Percentiles rank a stretch among this genome's conserved stretches.
phyloP scores from a whole-genome alignment of 2,888 invertebrate species.

The Torymus texanus region DNA sequence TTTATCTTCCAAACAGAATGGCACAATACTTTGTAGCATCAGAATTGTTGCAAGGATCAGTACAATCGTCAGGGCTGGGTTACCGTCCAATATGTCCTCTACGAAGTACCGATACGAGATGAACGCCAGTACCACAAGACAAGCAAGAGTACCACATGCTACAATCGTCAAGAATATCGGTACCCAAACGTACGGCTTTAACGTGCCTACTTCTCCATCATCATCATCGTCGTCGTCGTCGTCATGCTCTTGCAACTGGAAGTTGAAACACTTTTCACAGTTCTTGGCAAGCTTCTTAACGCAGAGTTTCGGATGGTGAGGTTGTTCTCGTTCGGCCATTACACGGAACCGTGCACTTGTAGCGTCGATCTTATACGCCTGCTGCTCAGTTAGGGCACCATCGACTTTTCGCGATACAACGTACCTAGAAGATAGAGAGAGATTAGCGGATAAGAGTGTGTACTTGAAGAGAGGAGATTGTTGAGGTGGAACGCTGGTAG shows the following conservation, averaged over 20 bases:
- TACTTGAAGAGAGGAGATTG: not conserved
- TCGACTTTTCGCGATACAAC: constrained; percentile 55
- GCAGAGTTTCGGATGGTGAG: constrained; percentile 64
- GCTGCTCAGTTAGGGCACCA: constrained; percentile 60
- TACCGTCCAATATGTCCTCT: constrained; percentile 80
- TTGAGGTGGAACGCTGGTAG: not conserved
- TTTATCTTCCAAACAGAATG: constrained; percentile 73
- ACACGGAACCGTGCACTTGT: constrained; percentile 57
- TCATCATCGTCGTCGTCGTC: constrained; percentile 21
- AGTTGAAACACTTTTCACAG: constrained; percentile 69
- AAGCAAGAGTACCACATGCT: constrained; percentile 81
- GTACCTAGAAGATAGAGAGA: constrained; percentile 26
- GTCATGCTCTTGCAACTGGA: constrained; percentile 52
- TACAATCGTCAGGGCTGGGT: constrained; percentile 77
- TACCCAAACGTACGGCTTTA: constrained; percentile 77
- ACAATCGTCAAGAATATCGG: constrained; percentile 81
- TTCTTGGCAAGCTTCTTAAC: constrained; percentile 60
- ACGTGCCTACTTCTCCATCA: constrained; percentile 45
- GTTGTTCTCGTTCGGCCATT: constrained; percentile 59
- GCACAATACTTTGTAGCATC: constrained; percentile 73
- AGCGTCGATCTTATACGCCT: constrained; percentile 62
- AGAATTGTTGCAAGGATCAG: constrained; percentile 74
- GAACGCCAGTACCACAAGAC: constrained; percentile 81
- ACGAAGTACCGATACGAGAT: constrained; percentile 81
- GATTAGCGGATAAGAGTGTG: not conserved